These are phyloP conservation scores for Contarinia nasturtii DNA, from an alignment of 1,140 invertebrate species.

Conservation along the genomic window DNA sequence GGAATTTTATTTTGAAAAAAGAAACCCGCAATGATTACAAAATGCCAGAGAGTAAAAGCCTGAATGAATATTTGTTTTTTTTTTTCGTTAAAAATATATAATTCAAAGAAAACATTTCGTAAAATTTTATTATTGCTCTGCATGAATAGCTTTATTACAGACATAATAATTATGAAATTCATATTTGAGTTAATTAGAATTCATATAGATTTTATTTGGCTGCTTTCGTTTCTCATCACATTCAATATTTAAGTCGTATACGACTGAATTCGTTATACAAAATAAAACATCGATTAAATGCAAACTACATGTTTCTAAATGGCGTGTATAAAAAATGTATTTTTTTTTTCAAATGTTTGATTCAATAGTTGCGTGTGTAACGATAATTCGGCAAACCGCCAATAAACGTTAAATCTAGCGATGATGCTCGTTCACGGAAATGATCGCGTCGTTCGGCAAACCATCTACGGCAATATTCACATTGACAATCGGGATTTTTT, in stretches of 20 bases:
- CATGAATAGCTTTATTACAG: too few species aligned
- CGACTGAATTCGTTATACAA: not conserved
- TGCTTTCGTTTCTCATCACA: not conserved
- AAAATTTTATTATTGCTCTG: too few species aligned
- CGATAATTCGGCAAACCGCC: too few species aligned
- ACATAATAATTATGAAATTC: too few species aligned
- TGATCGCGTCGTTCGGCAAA: slow-evolving; percentile 24
- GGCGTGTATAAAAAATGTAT: not conserved
- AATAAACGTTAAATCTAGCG: slow-evolving; percentile 21
- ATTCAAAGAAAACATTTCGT: too few species aligned
- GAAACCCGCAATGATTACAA: too few species aligned
- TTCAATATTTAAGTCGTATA: not conserved
- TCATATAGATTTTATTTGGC: not conserved
- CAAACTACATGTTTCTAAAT: not conserved
- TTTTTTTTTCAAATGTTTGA: too few species aligned
- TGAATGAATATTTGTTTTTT: not conserved
- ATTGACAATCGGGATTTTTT: slow-evolving; percentile 51
- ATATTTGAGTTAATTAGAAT: not conserved
- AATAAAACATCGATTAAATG: not conserved
- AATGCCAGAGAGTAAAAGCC: too few species aligned
- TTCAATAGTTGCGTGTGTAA: too few species aligned
- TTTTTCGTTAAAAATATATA: not conserved
- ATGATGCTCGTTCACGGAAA: slow-evolving; percentile 28
- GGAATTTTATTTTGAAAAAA: not conserved
- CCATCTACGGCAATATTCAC: slow-evolving; percentile 44